Evolutionary conservation across 2,888 invertebrate genomes (phyloP).

Genomic region (Trichacis sp.): DNA sequence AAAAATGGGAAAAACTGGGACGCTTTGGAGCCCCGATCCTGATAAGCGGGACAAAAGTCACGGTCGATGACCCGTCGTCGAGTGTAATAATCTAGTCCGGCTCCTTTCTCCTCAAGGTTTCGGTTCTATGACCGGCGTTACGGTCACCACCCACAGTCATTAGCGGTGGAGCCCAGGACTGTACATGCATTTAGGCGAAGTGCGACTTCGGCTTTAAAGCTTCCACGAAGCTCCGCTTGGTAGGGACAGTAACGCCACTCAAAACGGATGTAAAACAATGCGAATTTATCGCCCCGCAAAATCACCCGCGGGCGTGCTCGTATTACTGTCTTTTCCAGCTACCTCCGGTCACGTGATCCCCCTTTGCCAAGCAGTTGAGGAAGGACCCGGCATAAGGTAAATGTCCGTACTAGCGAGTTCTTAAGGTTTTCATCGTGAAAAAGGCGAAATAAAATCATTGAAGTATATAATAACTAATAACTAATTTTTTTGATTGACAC

Average conservation of each 20-base stretch:
- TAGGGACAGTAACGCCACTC: conserved; percentile 10
- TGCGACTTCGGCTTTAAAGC: conserved; percentile 22
- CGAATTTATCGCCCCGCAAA: conserved; percentile 17
- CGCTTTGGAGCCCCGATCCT: not conserved
- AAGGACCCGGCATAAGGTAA: too few relatives aligned
- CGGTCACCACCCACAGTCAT: conserved; percentile 38
- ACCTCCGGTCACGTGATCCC: conserved; percentile 2
- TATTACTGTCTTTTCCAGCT: not conserved
- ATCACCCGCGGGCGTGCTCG: not conserved
- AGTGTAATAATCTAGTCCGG: conserved; percentile 44
- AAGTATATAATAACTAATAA: too few relatives aligned
- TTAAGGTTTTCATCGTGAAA: too few relatives aligned
- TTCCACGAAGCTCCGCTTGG: not conserved
- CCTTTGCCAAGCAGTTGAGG: too few relatives aligned
- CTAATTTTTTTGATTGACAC: conserved; percentile 4
- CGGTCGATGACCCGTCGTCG: conserved; percentile 41
- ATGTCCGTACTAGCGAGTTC: too few relatives aligned
- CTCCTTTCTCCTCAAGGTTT: conserved; percentile 54
- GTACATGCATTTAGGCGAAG: conserved; percentile 23
- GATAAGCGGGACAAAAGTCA: conserved; percentile 39
- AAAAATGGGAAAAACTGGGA: not conserved
- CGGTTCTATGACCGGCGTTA: conserved; percentile 42
- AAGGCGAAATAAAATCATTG: too few relatives aligned
- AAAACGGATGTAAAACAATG: conserved; percentile 28
- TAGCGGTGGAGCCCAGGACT: conserved; percentile 19